phyloP scores from a whole-genome alignment of 2,113 vertebrate genomes.

The Neoarius graeffei region DNA sequence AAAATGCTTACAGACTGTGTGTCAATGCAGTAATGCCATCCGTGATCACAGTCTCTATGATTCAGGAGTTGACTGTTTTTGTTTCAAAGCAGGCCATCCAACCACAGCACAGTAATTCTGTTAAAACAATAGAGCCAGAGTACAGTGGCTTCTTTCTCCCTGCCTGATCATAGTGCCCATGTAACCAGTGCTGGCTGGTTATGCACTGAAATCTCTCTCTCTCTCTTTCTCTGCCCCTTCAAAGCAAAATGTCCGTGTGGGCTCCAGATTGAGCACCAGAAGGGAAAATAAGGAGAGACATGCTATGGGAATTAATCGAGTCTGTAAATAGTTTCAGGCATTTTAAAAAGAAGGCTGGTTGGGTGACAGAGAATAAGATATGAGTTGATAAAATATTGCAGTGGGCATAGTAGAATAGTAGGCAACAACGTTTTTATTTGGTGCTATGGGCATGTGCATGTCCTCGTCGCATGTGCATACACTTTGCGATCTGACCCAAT shows the following conservation, averaged over 20 bases:
- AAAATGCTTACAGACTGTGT: constrained; percentile 1
- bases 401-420: background rate
- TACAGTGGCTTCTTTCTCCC: background rate
- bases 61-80: background rate
- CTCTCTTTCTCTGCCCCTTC: background rate
- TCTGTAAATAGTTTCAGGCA: background rate
- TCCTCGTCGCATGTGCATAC: background rate
- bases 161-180: background rate
- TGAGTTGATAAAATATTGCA: background rate
- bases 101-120: background rate
- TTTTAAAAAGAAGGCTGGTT: background rate
- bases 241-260: constrained; percentile 10
- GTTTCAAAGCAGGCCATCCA: background rate
- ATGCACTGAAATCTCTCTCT: background rate
- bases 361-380: background rate
- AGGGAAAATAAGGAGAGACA: background rate
- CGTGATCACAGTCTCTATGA: background rate
- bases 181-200: background rate
- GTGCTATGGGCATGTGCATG: background rate
- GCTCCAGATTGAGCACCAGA: constrained; percentile 3
- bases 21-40: background rate
- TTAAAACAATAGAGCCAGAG: constrained; percentile 5
- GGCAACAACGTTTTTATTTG: background rate
- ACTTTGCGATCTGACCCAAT: background rate
- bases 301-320: no score